These are phyloP conservation scores for Cyprinodon diabolis DNA, from an alignment of 2,797 vertebrate species.

Conservation along the genomic window DNA sequence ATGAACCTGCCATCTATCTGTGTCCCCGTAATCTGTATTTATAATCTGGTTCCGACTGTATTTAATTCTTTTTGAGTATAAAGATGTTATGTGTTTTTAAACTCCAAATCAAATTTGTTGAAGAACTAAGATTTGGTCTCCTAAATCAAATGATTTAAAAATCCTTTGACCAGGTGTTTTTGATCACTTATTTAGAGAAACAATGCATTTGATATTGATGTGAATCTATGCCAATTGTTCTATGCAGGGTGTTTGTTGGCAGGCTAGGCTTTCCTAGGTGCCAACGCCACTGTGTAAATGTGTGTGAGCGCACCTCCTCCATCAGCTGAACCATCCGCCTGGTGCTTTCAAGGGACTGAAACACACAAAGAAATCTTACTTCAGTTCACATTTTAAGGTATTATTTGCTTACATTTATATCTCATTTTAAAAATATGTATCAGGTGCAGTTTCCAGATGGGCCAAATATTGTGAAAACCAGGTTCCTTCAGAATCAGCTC, in stretches of 20 bases:
- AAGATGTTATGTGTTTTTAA: neutral
- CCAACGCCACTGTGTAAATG: slow-evolving; percentile 2
- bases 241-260: neutral
- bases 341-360: slow-evolving; percentile 85
- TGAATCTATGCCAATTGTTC: too few species aligned
- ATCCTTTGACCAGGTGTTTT: too few species aligned
- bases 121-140: too few species aligned
- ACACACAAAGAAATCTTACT: slow-evolving; percentile 3
- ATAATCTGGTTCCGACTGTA: neutral
- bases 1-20: too few species aligned
- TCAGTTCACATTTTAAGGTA: neutral
- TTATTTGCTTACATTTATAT: neutral
- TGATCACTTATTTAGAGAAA: neutral
- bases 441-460: neutral
- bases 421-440: neutral
- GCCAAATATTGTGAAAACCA: too few species aligned
- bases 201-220: neutral
- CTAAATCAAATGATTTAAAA: too few species aligned
- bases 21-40: neutral
- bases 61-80: neutral
- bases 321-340: slow-evolving; percentile 81
- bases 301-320: slow-evolving; percentile 77
- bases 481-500: too few species aligned
- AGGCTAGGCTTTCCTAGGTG: too few species aligned
- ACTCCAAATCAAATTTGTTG: neutral